Base-by-base conservation (phyloP, 2,888 invertebrate genomes). In the Blera fallax region DNA sequence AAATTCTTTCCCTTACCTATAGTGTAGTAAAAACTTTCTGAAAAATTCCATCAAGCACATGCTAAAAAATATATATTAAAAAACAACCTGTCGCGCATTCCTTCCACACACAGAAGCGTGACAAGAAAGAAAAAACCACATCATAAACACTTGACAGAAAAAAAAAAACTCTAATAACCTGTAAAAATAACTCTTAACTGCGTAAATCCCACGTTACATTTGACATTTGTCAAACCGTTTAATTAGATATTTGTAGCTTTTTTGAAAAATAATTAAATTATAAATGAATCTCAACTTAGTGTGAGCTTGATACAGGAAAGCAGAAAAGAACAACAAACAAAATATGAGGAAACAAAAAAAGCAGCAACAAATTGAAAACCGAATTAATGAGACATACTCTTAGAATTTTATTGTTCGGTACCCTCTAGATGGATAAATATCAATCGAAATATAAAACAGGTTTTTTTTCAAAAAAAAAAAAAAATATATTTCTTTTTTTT, bases 371-470 rank as follows among this genome's bases (percentile, higher is more conserved):
- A 56, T 48, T 37, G 18, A 60, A 78, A 45, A 56, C 11, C 58
- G 70, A 80, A 80, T 80, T 80, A 70, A 80, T 85, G 76, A 56
- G 74, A 80, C 60, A 84, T 67, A 69, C 84, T 64, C 74, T 79
- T 70, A 52, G 58, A 60, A 52, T 80, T 73, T 67, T 83, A 70
- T 74, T 79, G 43, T 74, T 34, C 69, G 40, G 52, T 79, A 56
- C 50, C 70, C 58, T 76, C 27, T 74, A 76, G 76, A 67, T 70
- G 74, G 56, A 72, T 70, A 62, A 76, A 80, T 70, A 80, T 80
- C 78, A 78, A 67, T 83, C 65, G 70, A 54, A 70, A 70, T 65
- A 50, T 21, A 16, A 7, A 8, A 85, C 80, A 24, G 74, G 85
- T 80, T 80, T 52, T 32, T 32, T 40, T 60, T 40, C 27, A 32